Percentiles rank a stretch among this genome's conserved stretches.
Evolutionary conservation across 2,113 vertebrate species (phyloP).

Genomic region (Corythaixoides concolor): DNA sequence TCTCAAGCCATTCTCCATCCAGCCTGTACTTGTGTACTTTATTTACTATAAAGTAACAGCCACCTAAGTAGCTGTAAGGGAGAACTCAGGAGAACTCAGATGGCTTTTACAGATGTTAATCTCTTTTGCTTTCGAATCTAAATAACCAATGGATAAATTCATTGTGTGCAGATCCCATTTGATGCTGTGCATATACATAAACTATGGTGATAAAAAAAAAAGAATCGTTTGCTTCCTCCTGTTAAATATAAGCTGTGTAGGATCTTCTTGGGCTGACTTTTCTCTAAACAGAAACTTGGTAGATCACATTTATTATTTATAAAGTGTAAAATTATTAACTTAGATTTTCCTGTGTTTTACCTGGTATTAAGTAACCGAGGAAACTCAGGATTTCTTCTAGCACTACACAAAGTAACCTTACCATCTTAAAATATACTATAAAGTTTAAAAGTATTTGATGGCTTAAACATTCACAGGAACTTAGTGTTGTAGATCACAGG

Average conservation of each 20-base stretch:
- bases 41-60: background rate
- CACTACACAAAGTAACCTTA: background rate
- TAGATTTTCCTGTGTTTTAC: background rate
- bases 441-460: conserved; percentile 41
- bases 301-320: background rate
- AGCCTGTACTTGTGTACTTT: no score
- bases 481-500: conserved; percentile 6
- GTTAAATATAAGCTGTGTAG: background rate
- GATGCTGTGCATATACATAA: background rate
- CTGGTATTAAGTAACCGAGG: background rate
- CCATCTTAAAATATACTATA: background rate
- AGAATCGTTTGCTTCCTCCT: background rate
- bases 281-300: background rate
- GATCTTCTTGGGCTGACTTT: background rate
- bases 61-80: background rate
- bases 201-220: background rate
- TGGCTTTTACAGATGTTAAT: background rate
- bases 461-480: background rate
- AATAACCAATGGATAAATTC: background rate
- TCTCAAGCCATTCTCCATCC: no score
- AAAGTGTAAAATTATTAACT: background rate
- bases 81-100: background rate
- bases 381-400: background rate
- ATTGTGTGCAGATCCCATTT: background rate
- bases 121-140: background rate